Evolutionary conservation across 2,113 vertebrate genomes (phyloP).

Genomic region (Gallinago media): DNA sequence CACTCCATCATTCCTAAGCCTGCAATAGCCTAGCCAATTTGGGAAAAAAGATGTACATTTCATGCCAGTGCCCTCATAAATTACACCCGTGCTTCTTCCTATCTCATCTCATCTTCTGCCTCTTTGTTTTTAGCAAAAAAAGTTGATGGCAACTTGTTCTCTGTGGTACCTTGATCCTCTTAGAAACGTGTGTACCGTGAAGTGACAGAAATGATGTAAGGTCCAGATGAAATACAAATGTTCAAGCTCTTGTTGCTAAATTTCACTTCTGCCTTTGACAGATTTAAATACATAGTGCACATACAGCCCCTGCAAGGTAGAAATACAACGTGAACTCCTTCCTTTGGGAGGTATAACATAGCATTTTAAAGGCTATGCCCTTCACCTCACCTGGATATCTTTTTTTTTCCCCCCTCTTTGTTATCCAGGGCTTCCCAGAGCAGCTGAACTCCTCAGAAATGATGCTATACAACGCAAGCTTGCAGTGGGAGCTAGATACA

Average conservation of each 20-base stretch:
- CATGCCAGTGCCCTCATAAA: background rate
- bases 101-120: background rate
- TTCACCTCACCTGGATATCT: background rate
- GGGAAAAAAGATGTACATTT: background rate
- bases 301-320: background rate
- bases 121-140: background rate
- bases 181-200: background rate
- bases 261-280: background rate
- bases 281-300: background rate
- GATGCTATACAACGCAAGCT: background rate
- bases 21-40: background rate
- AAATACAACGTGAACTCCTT: background rate
- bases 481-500: background rate
- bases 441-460: background rate
- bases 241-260: background rate
- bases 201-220: background rate
- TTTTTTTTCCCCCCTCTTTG: background rate
- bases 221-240: background rate
- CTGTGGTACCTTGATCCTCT: background rate
- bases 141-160: background rate
- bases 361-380: background rate
- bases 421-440: background rate
- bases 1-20: slow-evolving; percentile 12
- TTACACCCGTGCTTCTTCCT: background rate
- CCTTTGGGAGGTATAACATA: background rate